Evolutionary conservation across 2,113 vertebrate genomes (phyloP), one percentile per base, ranked within the genome.

Genomic region (Xyliphius kryptos): DNA sequence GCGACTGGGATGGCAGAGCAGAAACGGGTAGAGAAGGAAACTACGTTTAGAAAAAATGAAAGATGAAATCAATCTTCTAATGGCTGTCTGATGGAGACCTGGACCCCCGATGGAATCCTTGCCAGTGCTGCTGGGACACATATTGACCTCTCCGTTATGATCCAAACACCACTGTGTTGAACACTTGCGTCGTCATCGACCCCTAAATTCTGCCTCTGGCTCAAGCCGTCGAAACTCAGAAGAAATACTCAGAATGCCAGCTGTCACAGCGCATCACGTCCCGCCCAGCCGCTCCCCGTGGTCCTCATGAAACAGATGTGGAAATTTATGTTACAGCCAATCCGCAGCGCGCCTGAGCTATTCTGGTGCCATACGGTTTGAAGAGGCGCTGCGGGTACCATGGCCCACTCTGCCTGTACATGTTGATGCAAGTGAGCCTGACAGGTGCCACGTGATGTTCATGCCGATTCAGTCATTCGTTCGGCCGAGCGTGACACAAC

Each of bases 241-340:
- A 46, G 44, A 61, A 61, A 61, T n/a, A 68, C 58, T 6, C 44
- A 19, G 37, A 58, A 36, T 69, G 66, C 62, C 71, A 65, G 61
- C 51, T 69, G 71, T 65, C 66, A 61, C 13, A 12, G 32, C 5
- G 21, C 41, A 51, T 69, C 59, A 56, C 21, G 26, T 73, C 19
- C 19, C 48, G 58, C 57, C 56, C 1, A 11, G 7, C 26, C 20
- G 16, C 47, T 32, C 55, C 32, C 54, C 52, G 22, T 15, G 65
- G 32, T 37, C 20, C 19, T 40, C 54, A 41, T 22, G 16, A 63
- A 56, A 68, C 53, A 60, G 66, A 65, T 68, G 54, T 55, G 60
- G 50, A 63, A 60, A 59, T 64, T 68, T 48, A 16, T 36, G 48
- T 68, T 68, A 6, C 32, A 44, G 51, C 17, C 47, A 53, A 40